phyloP scores from a whole-genome alignment of 2,797 vertebrate genomes.

The Lagorchestes hirsutus region DNA sequence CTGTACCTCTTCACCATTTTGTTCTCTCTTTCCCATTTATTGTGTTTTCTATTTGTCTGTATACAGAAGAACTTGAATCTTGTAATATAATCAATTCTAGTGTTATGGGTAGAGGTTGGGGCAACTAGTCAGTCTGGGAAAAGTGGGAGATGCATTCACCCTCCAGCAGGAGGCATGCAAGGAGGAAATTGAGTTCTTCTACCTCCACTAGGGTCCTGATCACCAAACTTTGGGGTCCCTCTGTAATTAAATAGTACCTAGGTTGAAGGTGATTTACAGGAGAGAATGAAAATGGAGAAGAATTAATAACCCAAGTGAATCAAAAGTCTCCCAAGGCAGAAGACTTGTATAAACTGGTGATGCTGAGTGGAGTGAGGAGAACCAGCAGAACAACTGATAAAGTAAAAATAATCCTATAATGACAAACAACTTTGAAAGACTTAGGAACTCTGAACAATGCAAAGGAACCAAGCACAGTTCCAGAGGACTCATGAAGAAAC shows the following conservation, averaged over 20 bases:
- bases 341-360: neutral
- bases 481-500: neutral
- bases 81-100: neutral
- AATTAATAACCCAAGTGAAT: neutral
- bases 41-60: neutral
- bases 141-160: neutral
- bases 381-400: neutral
- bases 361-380: neutral
- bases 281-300: neutral
- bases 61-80: neutral
- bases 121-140: neutral
- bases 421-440: neutral
- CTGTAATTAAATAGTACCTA: neutral
- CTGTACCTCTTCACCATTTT: neutral
- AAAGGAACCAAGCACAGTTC: neutral
- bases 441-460: neutral
- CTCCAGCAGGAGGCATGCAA: neutral
- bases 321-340: neutral
- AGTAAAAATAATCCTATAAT: neutral
- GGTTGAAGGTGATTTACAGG: neutral
- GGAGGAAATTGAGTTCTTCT: neutral
- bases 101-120: neutral
- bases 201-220: neutral
- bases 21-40: neutral
- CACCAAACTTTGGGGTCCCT: neutral